Percentiles rank a stretch among this genome's conserved stretches.
Evolutionary conservation across 2,113 vertebrate genomes (phyloP).

Genomic region (Bujurquina vittata): DNA sequence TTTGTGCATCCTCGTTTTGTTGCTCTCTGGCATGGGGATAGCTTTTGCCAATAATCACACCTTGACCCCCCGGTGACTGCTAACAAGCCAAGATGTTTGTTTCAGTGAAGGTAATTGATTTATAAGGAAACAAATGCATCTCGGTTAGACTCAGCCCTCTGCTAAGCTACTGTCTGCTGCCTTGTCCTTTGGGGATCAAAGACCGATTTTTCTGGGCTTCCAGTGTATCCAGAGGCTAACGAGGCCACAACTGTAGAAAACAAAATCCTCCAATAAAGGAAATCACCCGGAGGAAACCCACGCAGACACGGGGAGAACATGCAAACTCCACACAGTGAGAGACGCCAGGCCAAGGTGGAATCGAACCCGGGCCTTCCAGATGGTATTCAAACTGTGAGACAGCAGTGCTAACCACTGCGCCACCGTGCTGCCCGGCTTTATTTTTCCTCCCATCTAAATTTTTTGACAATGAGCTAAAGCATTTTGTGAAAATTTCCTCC

Average conservation of each 20-base stretch:
- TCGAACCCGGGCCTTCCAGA: too few species aligned
- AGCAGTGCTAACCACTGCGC: too few species aligned
- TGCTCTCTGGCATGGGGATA: background rate
- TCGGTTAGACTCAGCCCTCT: background rate
- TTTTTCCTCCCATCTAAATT: too few species aligned
- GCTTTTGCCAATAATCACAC: background rate
- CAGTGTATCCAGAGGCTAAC: background rate
- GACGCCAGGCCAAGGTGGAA: too few species aligned
- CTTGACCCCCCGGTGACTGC: background rate
- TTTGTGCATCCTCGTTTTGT: background rate
- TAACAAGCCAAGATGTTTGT: background rate
- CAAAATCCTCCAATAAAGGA: background rate
- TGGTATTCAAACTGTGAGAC: too few species aligned
- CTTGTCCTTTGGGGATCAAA: background rate
- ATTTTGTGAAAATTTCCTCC: too few species aligned
- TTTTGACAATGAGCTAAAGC: too few species aligned
- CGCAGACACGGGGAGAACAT: too few species aligned
- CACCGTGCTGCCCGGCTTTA: too few species aligned
- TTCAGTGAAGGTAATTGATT: background rate
- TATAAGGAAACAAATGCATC: background rate
- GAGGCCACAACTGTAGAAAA: background rate
- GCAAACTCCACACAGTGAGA: too few species aligned
- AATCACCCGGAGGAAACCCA: too few species aligned
- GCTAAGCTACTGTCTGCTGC: background rate
- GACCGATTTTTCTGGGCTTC: background rate